Conservation (phyloP, 2,113 vertebrate genomes). For the Neofelis nebulosa region DNA sequence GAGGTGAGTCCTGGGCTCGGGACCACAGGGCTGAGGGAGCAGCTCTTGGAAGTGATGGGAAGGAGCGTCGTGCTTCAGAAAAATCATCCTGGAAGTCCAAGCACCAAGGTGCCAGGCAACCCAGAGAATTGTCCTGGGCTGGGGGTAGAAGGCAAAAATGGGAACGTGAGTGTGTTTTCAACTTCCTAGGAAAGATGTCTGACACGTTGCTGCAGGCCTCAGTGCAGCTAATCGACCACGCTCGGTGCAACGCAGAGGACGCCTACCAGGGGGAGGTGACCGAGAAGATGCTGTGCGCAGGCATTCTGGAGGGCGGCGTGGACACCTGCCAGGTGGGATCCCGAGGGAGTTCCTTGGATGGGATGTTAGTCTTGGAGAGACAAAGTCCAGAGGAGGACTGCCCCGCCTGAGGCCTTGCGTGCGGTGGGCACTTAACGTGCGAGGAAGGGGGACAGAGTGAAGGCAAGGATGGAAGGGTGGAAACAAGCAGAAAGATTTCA, state of each 20-base stretch:
- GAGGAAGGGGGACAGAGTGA: background rate
- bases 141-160: background rate
- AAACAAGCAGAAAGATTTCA: background rate
- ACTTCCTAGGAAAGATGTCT: constrained; percentile 85
- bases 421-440: background rate
- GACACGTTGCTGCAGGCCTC: constrained; percentile 88
- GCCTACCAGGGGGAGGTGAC: constrained; percentile 87
- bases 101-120: background rate
- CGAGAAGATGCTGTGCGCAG: constrained; percentile 92
- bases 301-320: constrained; percentile 85
- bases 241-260: constrained; percentile 82
- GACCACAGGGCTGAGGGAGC: background rate
- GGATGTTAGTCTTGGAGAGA: background rate
- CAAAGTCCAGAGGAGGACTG: background rate
- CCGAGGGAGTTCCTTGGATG: background rate
- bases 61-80: background rate
- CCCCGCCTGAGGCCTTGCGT: background rate
- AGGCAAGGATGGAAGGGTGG: background rate
- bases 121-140: background rate
- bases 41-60: background rate
- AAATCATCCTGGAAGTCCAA: background rate
- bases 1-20: constrained; percentile 74
- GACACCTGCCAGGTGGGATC: constrained; percentile 94
- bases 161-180: background rate
- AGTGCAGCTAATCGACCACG: constrained; percentile 84